Percentiles rank a stretch among this genome's conserved stretches.
Conservation (phyloP, 2,888 invertebrate species). For the Graphium colonna region DNA sequence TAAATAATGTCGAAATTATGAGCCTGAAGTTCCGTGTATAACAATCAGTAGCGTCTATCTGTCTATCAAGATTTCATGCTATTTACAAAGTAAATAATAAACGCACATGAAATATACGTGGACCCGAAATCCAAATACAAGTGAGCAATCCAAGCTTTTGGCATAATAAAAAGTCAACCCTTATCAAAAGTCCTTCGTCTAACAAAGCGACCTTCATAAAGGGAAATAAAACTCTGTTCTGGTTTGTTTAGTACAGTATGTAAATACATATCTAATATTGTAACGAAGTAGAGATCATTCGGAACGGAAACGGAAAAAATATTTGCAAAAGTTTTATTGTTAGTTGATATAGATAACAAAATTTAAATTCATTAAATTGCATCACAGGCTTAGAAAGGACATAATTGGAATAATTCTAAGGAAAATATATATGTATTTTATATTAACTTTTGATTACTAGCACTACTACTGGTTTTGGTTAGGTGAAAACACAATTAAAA, state of each 20-base stretch:
- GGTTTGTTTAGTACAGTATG: not conserved
- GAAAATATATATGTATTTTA: too few relatives aligned
- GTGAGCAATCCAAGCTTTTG: not conserved
- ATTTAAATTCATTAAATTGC: too few relatives aligned
- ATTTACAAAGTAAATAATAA: not conserved
- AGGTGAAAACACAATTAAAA: too few relatives aligned
- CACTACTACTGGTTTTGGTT: too few relatives aligned
- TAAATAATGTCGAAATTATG: too few relatives aligned
- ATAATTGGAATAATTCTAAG: not conserved
- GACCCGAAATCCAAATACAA: not conserved
- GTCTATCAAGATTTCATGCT: not conserved
- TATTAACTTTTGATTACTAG: too few relatives aligned
- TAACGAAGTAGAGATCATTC: not conserved
- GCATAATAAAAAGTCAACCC: constrained; percentile 13
- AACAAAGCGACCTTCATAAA: constrained; percentile 2
- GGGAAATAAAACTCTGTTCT: not conserved
- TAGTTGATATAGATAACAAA: not conserved
- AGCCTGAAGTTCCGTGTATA: too few relatives aligned
- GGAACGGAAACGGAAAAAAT: not conserved
- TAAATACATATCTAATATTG: not conserved
- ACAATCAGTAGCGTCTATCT: too few relatives aligned
- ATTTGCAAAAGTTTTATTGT: not conserved
- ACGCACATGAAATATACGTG: not conserved
- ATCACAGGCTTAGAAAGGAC: too few relatives aligned
- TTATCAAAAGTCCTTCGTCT: not conserved